Conservation (phyloP, 2,113 vertebrate species). For the Brachyhypopomus occidentalis region DNA sequence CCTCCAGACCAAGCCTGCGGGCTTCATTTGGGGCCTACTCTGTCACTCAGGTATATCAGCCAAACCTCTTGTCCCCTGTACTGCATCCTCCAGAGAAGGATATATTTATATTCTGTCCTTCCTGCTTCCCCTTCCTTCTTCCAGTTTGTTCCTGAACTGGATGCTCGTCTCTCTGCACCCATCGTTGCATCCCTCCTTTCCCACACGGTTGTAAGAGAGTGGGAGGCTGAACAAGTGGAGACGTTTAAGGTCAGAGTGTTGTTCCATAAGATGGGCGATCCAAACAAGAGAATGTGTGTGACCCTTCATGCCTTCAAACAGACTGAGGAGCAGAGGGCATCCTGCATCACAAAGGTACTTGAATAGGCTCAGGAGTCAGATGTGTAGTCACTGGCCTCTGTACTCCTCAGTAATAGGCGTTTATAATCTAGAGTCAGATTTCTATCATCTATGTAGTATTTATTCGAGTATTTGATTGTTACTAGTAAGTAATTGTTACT, state of each 20-base stretch:
- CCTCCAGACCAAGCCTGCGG: conserved; percentile 54
- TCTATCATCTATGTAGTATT: no score
- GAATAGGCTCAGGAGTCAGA: not conserved
- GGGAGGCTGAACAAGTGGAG: conserved; percentile 44
- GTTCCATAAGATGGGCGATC: conserved; percentile 64
- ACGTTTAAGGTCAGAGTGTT: conserved; percentile 61
- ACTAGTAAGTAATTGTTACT: no score
- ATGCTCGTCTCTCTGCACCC: conserved; percentile 51
- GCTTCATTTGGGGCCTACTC: conserved; percentile 72
- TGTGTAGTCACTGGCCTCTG: conserved; percentile 23
- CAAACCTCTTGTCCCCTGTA: not conserved
- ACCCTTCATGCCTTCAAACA: conserved; percentile 73
- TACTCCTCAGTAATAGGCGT: no score
- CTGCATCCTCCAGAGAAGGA: no score
- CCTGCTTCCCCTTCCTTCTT: conserved; percentile 30
- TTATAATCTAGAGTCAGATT: no score
- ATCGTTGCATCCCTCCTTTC: conserved; percentile 69
- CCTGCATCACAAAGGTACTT: conserved; percentile 68
- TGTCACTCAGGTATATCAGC: conserved; percentile 66
- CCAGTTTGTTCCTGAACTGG: conserved; percentile 64
- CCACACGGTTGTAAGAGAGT: conserved; percentile 59
- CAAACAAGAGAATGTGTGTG: conserved; percentile 60
- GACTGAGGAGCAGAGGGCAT: conserved; percentile 69
- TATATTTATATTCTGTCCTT: no score
- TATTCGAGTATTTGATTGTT: no score